Evolutionary conservation across 2,888 invertebrate species (phyloP).

Genomic region (Tinea trinotella): DNA sequence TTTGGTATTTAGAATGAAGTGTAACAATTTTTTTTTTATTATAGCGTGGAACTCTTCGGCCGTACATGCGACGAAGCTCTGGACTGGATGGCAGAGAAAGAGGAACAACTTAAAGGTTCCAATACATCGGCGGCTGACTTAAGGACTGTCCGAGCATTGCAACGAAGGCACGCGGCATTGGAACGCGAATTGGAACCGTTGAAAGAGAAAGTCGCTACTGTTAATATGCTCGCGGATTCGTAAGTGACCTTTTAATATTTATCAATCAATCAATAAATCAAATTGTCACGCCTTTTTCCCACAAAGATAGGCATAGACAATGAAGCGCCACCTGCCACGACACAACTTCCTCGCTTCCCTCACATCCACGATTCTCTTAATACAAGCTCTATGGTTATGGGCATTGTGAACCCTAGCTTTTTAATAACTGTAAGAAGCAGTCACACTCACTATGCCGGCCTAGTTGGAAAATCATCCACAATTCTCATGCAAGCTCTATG

Average conservation of each 20-base stretch:
- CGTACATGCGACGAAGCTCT: constrained; percentile 96
- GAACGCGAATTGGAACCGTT: constrained; percentile 96
- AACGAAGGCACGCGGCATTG: constrained; percentile 91
- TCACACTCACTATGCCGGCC: too few species aligned
- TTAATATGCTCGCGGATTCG: constrained; percentile 89
- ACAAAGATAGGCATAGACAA: too few species aligned
- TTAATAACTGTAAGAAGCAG: too few species aligned
- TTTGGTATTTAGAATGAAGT: background rate
- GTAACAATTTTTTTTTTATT: constrained; percentile 19
- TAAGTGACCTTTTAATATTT: constrained; percentile 67
- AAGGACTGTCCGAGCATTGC: constrained; percentile 91
- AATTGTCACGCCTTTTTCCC: too few species aligned
- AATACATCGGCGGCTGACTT: constrained; percentile 87
- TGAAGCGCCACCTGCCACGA: too few species aligned
- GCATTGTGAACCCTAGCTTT: too few species aligned
- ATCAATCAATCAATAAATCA: too few species aligned
- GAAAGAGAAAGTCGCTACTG: constrained; percentile 92
- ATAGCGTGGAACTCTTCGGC: constrained; percentile 93
- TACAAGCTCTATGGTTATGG: too few species aligned
- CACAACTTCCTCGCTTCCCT: too few species aligned
- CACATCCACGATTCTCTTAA: too few species aligned
- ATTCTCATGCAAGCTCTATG: too few species aligned
- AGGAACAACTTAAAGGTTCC: constrained; percentile 86
- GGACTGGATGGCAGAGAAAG: constrained; percentile 98
- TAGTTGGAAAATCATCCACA: too few species aligned